Evolutionary conservation across 2,797 vertebrate genomes (phyloP).

Genomic region (Tokudaia muenninki): DNA sequence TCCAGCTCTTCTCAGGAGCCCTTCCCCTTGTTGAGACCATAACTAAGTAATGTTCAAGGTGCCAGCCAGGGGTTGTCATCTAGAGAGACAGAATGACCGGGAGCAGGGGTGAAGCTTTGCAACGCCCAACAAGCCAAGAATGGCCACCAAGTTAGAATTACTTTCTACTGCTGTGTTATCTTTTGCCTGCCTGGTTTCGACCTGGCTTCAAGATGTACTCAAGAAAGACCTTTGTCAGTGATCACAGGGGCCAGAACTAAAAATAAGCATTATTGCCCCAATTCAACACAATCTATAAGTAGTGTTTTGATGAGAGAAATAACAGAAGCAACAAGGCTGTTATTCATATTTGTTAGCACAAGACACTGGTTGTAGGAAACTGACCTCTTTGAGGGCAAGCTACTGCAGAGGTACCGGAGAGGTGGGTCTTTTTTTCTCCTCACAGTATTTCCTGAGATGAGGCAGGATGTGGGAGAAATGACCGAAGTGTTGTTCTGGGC

Average conservation of each 20-base stretch:
- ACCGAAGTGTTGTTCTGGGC: neutral
- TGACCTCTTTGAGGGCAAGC: neutral
- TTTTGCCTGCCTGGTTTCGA: neutral
- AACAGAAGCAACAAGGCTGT: neutral
- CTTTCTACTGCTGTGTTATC: neutral
- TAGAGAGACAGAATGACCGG: neutral
- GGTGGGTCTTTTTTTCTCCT: neutral
- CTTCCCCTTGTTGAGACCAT: neutral
- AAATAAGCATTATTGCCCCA: neutral
- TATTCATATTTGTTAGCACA: neutral
- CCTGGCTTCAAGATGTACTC: neutral
- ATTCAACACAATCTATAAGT: neutral
- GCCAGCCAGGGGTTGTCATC: fast-evolving
- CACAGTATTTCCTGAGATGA: too few species aligned
- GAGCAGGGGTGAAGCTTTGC: fast-evolving
- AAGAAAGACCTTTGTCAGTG: neutral
- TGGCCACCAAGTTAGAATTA: slow-evolving; percentile 64
- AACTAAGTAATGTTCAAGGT: slow-evolving; percentile 20
- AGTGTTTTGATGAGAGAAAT: neutral
- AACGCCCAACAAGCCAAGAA: neutral
- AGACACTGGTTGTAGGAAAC: neutral
- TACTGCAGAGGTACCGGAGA: neutral
- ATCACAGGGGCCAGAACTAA: neutral
- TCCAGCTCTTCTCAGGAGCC: neutral
- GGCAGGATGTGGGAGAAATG: neutral